Base-by-base conservation (phyloP, 2,888 invertebrate species). In the Selenia dentaria region DNA sequence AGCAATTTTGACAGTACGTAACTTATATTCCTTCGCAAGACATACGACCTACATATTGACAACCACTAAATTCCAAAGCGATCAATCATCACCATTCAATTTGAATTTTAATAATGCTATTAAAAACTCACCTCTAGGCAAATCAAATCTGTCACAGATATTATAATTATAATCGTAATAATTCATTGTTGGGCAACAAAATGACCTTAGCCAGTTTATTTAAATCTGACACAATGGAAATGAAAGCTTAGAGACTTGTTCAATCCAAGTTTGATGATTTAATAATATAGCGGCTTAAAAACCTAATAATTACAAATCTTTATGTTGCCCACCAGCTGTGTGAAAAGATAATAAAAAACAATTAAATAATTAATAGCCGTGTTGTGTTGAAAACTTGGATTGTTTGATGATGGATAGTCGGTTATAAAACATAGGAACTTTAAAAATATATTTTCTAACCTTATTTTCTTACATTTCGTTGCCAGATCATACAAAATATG, bases 271-370 rank as follows among this genome's bases (percentile, higher is more conserved):
- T 20, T 75, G 73, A 74, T 74, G 67, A 67, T 67, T 71, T 79
- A 79, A 83, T 82, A 66, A 80, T 62, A 70, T 44, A 60, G 60
- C 57, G 56, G 50, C 38, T 54, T 51, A 42, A 49, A 57, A 62
- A 58, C 56, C 57, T 45, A 75, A 54, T 77, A 76, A 82, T 83
- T 80, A 82, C 46, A 58, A 57, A 69, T 69, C 66, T 74, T 70
- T 70, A 76, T 54, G 58, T 64, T 69, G 70, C 64, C 58, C 70
- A 73, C 67, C 71, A 61, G 71, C 71, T 76, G 78, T 81, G 80
- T 74, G 74, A 81, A 77, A 74, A 70, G 9, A 16, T 34, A 31
- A 39, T 39, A n/a, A 45, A 34, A 39, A 35, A 34, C 62, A 70
- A 71, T 77, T 77, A 75, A 22, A 63, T 68, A 83, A 79, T 79